A percentile compares a stretch with the other conserved stretches of the same genome.
Evolutionary conservation across 2,888 invertebrate species (phyloP).

Genomic region (Octodonta nipae): DNA sequence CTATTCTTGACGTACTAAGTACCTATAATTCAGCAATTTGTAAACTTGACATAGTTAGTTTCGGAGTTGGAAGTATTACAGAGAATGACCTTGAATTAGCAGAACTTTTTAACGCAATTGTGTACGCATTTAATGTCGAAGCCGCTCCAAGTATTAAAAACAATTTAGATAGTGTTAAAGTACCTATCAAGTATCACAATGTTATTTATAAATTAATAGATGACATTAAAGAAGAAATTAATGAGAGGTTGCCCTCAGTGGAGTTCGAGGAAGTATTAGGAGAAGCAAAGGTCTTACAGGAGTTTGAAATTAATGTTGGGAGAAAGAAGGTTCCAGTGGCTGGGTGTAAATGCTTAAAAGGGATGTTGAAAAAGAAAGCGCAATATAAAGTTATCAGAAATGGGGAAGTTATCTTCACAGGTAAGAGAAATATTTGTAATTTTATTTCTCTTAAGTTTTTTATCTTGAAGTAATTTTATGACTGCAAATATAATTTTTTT

Average conservation of each 20-base stretch:
- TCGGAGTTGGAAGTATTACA: constrained; percentile 76
- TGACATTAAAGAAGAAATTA: constrained; percentile 70
- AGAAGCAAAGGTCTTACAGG: constrained; percentile 72
- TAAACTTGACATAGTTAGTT: constrained; percentile 71
- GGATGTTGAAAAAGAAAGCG: constrained; percentile 54
- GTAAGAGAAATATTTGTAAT: constrained; percentile 33
- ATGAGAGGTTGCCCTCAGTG: constrained; percentile 51
- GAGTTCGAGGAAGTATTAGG: constrained; percentile 67
- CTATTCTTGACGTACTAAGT: constrained; percentile 78
- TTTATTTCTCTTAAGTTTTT: too few species aligned
- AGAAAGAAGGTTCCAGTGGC: constrained; percentile 73
- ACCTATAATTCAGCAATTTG: constrained; percentile 72
- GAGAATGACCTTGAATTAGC: constrained; percentile 76
- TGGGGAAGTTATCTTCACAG: constrained; percentile 53
- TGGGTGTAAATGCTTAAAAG: constrained; percentile 74
- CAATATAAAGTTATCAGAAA: constrained; percentile 55
- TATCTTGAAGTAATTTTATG: too few species aligned
- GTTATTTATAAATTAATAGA: constrained; percentile 90
- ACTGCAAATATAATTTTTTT: too few species aligned
- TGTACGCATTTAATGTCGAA: constrained; percentile 81
- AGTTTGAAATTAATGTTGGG: constrained; percentile 68
- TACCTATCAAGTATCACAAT: constrained; percentile 60
- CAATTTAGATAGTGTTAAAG: constrained; percentile 40
- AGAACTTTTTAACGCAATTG: constrained; percentile 57
- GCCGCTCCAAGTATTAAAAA: constrained; percentile 37